phyloP scores from a whole-genome alignment of 2,797 vertebrate genomes.

The Dipus sagitta region DNA sequence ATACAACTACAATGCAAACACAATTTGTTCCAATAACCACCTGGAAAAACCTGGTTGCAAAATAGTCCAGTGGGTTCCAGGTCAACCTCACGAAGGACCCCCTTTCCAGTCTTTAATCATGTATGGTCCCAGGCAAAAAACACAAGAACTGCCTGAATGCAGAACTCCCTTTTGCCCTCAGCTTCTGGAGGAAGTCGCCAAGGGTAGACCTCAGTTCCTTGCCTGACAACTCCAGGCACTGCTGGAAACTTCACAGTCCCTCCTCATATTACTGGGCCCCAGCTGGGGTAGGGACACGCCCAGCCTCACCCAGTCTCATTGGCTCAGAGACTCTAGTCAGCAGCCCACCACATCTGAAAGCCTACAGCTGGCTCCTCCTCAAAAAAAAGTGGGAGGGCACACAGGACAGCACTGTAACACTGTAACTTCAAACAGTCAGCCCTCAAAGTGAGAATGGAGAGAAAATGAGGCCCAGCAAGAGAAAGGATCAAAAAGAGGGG shows the following conservation, averaged over 20 bases:
- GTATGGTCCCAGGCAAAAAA: not conserved
- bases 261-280: not conserved
- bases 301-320: not conserved
- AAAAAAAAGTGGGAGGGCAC: conserved; percentile 26
- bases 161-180: not conserved
- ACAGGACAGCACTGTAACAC: conserved; percentile 37
- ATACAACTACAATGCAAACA: not conserved
- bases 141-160: not conserved
- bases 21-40: not conserved
- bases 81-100: not conserved
- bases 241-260: not conserved
- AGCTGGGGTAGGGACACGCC: not conserved
- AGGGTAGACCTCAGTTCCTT: not conserved
- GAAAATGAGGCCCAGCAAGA: conserved; percentile 73
- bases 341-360: not conserved
- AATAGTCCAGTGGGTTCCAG: not conserved
- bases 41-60: conserved; percentile 15
- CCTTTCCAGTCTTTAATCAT: not conserved
- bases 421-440: conserved; percentile 67
- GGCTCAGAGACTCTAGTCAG: conserved; percentile 9
- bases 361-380: conserved; percentile 18
- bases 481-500: not conserved
- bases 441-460: conserved; percentile 75
- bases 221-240: not conserved
- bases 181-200: conserved; percentile 27